Percentiles rank a stretch among this genome's conserved stretches.
Conservation (phyloP, 2,797 vertebrate genomes). For the Psittacula echo region DNA sequence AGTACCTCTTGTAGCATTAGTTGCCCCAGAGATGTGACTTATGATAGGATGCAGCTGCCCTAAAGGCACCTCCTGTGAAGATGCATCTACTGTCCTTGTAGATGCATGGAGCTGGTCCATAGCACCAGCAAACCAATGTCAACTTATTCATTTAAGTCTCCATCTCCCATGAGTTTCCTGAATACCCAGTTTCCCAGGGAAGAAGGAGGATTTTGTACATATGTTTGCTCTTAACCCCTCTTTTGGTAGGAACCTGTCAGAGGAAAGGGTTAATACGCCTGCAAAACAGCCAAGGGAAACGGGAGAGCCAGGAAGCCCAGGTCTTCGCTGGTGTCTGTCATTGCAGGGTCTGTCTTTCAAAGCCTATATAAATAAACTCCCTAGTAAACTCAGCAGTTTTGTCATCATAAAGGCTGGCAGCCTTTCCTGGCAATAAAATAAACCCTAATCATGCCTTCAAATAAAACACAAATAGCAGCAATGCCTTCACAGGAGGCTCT, state of each 20-base stretch:
- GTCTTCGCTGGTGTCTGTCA: constrained; percentile 17
- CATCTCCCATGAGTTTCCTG: neutral
- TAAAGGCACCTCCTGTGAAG: neutral
- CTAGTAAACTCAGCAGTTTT: constrained; percentile 39
- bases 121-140: neutral
- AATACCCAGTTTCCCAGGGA: neutral
- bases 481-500: neutral
- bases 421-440: constrained; percentile 25
- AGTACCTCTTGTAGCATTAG: neutral
- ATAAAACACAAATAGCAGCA: constrained; percentile 49
- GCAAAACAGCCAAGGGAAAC: neutral
- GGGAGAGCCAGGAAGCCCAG: neutral
- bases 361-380: constrained; percentile 17
- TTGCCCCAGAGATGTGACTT: neutral
- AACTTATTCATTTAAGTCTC: neutral
- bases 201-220: neutral
- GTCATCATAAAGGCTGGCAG: constrained; percentile 29
- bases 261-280: neutral
- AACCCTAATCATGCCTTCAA: constrained; percentile 24
- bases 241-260: neutral
- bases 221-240: neutral
- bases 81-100: rapidly evolving
- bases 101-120: neutral
- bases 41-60: rapidly evolving
- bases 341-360: neutral